Conservation (phyloP, 2,888 invertebrate genomes). For the Gibbula magus region DNA sequence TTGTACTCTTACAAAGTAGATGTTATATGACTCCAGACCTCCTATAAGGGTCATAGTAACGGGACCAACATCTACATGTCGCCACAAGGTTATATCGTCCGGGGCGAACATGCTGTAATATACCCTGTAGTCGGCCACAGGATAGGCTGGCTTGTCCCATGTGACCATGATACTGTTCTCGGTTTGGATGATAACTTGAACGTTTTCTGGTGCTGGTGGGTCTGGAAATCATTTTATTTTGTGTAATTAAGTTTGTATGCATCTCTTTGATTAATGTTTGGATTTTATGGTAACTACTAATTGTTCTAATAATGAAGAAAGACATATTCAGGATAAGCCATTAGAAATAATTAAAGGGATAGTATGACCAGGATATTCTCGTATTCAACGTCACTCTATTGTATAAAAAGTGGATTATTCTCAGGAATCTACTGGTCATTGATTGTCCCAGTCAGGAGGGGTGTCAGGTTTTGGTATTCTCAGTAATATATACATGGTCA, state of each 20-base stretch:
- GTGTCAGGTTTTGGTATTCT: no score
- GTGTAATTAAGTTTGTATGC: no score
- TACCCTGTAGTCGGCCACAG: constrained; percentile 70
- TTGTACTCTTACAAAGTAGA: constrained; percentile 69
- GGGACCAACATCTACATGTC: constrained; percentile 64
- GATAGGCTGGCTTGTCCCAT: constrained; percentile 78
- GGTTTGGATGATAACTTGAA: constrained; percentile 93
- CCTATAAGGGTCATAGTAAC: constrained; percentile 66
- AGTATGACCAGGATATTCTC: no score
- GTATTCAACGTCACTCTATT: no score
- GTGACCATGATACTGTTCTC: constrained; percentile 90
- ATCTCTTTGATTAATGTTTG: no score
- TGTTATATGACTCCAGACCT: constrained; percentile 58
- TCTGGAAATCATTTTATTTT: constrained; percentile 79
- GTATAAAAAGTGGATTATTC: no score
- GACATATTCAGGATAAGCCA: no score
- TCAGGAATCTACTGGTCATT: no score
- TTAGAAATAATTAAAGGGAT: no score
- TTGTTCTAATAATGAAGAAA: no score
- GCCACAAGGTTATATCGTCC: constrained; percentile 68
- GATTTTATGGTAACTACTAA: constrained; percentile 50
- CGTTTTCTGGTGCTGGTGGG: constrained; percentile 93
- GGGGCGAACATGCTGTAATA: constrained; percentile 68
- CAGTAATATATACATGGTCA: no score
- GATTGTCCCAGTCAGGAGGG: no score